Percentiles rank a stretch among this genome's conserved stretches.
Evolutionary conservation across 1,140 invertebrate species (phyloP).

Genomic region (Panagrolaimus sp.): DNA sequence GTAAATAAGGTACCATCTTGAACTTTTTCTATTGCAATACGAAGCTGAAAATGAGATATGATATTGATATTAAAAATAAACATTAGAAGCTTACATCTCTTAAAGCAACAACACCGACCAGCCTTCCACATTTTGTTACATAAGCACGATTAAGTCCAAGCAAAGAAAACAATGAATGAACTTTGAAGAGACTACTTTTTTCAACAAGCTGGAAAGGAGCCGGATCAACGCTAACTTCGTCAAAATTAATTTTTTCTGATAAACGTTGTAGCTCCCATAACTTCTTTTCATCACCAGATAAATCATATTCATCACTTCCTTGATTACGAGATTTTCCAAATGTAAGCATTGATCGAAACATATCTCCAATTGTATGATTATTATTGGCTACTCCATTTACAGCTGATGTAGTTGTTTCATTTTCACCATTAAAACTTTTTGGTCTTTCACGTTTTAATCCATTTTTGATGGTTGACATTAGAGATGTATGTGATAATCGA

Average conservation of each 20-base stretch:
- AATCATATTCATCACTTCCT: slow-evolving; percentile 25
- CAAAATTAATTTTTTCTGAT: slow-evolving; percentile 49
- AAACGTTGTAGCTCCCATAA: slow-evolving; percentile 62
- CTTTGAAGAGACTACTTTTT: slow-evolving; percentile 82
- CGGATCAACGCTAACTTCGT: slow-evolving; percentile 69
- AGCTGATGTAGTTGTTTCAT: background rate
- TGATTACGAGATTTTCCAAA: background rate
- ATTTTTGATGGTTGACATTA: too few relatives aligned
- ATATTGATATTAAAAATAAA: slow-evolving; percentile 8
- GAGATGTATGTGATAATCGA: too few relatives aligned
- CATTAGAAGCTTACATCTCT: slow-evolving; percentile 70
- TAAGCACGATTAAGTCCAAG: slow-evolving; percentile 94
- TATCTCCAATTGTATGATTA: slow-evolving; percentile 4
- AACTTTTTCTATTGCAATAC: slow-evolving; percentile 36
- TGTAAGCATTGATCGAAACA: background rate
- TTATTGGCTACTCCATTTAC: too few relatives aligned
- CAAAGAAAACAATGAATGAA: slow-evolving; percentile 93
- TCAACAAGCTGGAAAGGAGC: slow-evolving; percentile 94
- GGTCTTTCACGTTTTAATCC: too few relatives aligned
- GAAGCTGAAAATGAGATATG: slow-evolving; percentile 24
- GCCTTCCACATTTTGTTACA: slow-evolving; percentile 86
- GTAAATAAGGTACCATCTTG: slow-evolving; percentile 29
- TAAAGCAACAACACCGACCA: slow-evolving; percentile 87
- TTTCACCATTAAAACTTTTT: too few relatives aligned
- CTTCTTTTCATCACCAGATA: slow-evolving; percentile 37